These are phyloP conservation scores for Pardalotus punctatus DNA, from an alignment of 2,113 vertebrate genomes.

Conservation along the genomic window DNA sequence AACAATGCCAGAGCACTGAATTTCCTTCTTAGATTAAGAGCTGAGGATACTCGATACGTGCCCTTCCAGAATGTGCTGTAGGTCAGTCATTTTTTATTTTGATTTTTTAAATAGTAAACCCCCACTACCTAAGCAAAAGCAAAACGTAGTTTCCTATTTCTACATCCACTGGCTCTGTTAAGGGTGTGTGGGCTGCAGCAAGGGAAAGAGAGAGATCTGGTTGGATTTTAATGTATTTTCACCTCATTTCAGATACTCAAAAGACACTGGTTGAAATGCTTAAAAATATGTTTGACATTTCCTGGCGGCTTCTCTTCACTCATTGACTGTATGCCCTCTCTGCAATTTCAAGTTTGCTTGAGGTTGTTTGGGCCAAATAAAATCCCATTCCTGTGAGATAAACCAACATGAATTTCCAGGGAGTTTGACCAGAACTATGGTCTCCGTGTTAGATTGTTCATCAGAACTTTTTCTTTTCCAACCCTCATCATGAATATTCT, in stretches of 20 bases:
- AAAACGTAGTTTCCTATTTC: not conserved
- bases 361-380: not conserved
- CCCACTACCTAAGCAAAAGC: not conserved
- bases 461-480: not conserved
- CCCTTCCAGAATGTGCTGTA: slow-evolving; percentile 3
- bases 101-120: not conserved
- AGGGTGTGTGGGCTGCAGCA: not conserved
- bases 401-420: not conserved
- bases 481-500: accelerated
- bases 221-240: not conserved
- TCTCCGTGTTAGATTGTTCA: not conserved
- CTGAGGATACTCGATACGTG: not conserved
- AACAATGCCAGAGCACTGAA: slow-evolving; percentile 1
- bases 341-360: not conserved
- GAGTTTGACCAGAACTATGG: not conserved
- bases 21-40: slow-evolving; percentile 21
- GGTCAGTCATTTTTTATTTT: not conserved
- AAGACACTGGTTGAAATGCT: not conserved
- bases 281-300: not conserved
- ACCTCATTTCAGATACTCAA: not conserved
- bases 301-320: not conserved
- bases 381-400: not conserved
- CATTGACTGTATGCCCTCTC: not conserved
- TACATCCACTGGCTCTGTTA: not conserved
- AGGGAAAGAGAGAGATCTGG: not conserved